Conservation (phyloP, 2,888 invertebrate species). For the Rhamphomyia laevipes region DNA sequence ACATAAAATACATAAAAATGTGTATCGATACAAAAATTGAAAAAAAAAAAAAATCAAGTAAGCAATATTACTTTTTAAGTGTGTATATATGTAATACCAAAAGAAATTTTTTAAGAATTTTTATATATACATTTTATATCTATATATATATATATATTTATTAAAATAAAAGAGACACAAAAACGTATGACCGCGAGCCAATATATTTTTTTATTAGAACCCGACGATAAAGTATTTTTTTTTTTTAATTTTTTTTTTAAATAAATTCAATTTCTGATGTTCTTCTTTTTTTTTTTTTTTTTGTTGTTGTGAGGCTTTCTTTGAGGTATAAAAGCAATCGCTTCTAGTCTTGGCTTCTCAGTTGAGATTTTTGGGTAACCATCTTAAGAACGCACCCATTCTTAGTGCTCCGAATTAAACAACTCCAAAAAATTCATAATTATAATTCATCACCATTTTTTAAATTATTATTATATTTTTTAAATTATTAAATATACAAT, state of each 20-base stretch:
- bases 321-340: background rate
- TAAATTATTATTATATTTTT: background rate
- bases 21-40: too few species aligned
- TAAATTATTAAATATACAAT: background rate
- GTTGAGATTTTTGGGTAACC: slow-evolving; percentile 1
- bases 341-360: background rate
- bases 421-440: background rate
- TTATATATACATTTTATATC: background rate
- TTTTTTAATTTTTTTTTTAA: too few species aligned
- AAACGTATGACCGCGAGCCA: background rate
- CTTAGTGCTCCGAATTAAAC: background rate
- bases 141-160: background rate
- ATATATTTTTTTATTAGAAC: too few species aligned
- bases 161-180: background rate
- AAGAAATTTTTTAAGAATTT: too few species aligned
- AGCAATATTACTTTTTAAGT: too few species aligned
- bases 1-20: too few species aligned
- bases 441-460: too few species aligned
- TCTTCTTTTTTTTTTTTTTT: too few species aligned
- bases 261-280: too few species aligned
- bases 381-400: background rate
- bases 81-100: too few species aligned
- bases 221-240: too few species aligned
- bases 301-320: background rate
- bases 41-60: too few species aligned